A percentile compares a stretch with the other conserved stretches of the same genome.
Conservation (phyloP, 2,797 vertebrate genomes). For the Microchirus variegatus region DNA sequence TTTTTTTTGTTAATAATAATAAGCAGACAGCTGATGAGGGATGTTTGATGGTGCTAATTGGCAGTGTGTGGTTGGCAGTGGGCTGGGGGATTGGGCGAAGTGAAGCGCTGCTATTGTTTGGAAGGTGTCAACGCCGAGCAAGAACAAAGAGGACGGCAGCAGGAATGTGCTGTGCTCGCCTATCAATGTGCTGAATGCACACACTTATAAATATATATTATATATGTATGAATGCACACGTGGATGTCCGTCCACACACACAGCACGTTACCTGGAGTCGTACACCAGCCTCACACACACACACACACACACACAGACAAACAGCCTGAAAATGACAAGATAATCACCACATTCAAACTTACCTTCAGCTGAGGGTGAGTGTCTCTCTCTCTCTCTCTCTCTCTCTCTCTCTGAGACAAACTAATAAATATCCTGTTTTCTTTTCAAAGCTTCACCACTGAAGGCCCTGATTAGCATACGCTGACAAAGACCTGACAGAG, state of each 20-base stretch:
- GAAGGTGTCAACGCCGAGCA: constrained; percentile 81
- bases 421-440: constrained; percentile 87
- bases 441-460: constrained; percentile 78
- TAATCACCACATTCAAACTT: constrained; percentile 86
- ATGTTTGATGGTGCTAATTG: constrained; percentile 82
- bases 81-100: constrained; percentile 73
- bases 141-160: constrained; percentile 82
- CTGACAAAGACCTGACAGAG: constrained; percentile 85
- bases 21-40: constrained; percentile 74
- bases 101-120: constrained; percentile 80
- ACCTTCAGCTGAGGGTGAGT: constrained; percentile 82
- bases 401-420: constrained; percentile 80
- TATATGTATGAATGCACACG: constrained; percentile 38
- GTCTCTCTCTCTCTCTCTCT: constrained; percentile 78
- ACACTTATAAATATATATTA: constrained; percentile 31
- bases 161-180: constrained; percentile 74
- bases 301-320: constrained; percentile 44
- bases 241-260: constrained; percentile 31
- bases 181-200: constrained; percentile 65
- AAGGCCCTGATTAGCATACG: constrained; percentile 81
- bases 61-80: constrained; percentile 74
- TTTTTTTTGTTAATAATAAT: background rate
- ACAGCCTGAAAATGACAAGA: constrained; percentile 82
- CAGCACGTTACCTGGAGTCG: constrained; percentile 43
- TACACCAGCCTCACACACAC: constrained; percentile 18